Conservation (phyloP, 2,888 invertebrate genomes). For the Pecten maximus region DNA sequence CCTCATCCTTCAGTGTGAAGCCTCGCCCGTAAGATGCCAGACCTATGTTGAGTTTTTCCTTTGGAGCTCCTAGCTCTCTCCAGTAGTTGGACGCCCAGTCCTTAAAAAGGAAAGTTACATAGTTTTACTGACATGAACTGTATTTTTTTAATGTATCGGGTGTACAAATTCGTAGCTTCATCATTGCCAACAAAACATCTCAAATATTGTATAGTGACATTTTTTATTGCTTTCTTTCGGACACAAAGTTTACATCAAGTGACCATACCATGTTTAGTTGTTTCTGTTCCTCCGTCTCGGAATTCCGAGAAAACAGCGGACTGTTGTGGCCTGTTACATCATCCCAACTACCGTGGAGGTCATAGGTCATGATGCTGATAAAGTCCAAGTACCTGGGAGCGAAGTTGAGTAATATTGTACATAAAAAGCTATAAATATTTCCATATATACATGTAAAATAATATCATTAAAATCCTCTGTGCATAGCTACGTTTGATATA, state of each 20-base stretch:
- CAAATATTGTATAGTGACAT: too few species aligned
- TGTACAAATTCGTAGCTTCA: too few species aligned
- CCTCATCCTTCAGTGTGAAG: constrained; percentile 65
- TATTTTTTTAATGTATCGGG: too few species aligned
- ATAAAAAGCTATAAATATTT: too few species aligned
- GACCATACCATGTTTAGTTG: constrained; percentile 62
- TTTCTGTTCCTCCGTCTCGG: constrained; percentile 52
- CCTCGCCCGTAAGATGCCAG: constrained; percentile 75
- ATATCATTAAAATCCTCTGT: too few species aligned
- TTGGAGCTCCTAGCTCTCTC: constrained; percentile 71
- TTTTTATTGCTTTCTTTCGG: too few species aligned
- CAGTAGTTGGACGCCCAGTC: constrained; percentile 74
- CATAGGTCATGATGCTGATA: constrained; percentile 77
- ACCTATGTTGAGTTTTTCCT: constrained; percentile 73
- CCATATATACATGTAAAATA: neutral
- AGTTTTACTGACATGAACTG: too few species aligned
- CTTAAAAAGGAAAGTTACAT: too few species aligned
- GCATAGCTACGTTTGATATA: too few species aligned
- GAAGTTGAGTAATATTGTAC: too few species aligned
- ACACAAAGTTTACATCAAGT: too few species aligned
- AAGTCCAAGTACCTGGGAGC: constrained; percentile 75
- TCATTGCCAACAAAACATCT: too few species aligned
- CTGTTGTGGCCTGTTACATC: constrained; percentile 75
- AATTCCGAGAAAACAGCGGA: constrained; percentile 69
- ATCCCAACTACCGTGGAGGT: constrained; percentile 79